A percentile compares a stretch with the other conserved stretches of the same genome.
These are phyloP conservation scores for Engraulis encrasicolus DNA, from an alignment of 2,113 vertebrate genomes.

Conservation along the genomic window DNA sequence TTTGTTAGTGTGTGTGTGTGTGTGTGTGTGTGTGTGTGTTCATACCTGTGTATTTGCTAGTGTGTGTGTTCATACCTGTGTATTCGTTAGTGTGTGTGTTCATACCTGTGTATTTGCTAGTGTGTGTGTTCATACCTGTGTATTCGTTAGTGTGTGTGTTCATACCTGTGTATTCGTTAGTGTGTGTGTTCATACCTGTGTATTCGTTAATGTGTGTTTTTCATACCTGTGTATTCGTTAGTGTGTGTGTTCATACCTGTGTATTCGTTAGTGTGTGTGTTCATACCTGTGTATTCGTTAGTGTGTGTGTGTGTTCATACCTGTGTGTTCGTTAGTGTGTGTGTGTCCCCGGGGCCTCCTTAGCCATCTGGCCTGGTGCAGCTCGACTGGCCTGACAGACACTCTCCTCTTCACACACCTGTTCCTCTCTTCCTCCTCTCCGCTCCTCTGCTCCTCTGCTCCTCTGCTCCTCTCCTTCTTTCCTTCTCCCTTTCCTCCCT, in stretches of 20 bases:
- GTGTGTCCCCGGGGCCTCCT: neutral
- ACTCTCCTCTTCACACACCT: conserved; percentile 12
- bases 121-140: neutral
- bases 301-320: neutral
- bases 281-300: neutral
- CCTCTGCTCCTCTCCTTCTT: too few species aligned
- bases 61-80: neutral
- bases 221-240: neutral
- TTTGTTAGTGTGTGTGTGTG: neutral
- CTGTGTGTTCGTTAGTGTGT: neutral
- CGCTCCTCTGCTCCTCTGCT: too few species aligned
- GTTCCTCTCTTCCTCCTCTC: neutral
- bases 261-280: neutral
- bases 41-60: neutral
- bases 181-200: neutral
- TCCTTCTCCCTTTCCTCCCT: too few species aligned
- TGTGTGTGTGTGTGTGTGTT: neutral
- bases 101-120: neutral
- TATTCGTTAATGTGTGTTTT: neutral
- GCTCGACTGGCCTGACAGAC: conserved; percentile 19
- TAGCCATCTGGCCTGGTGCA: conserved; percentile 30
- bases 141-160: too few species aligned
- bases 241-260: neutral
- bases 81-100: neutral
- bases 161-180: neutral